Conservation (phyloP, 2,888 invertebrate genomes). For the Leucania comma region DNA sequence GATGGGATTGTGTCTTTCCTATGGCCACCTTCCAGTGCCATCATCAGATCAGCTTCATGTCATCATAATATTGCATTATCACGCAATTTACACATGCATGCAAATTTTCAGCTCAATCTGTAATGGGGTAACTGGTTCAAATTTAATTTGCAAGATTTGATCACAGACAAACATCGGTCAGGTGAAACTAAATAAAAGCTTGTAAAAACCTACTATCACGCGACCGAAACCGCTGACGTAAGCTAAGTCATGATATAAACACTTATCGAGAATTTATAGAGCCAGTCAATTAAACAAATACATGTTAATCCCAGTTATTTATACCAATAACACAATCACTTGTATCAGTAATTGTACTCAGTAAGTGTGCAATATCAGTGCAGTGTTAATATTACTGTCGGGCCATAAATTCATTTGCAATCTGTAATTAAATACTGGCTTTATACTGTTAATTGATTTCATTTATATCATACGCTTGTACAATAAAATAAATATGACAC, state of each 20-base stretch:
- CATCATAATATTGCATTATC: too few species aligned
- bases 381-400: slow-evolving; percentile 21
- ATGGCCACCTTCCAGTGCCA: too few species aligned
- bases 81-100: too few species aligned
- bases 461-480: slow-evolving; percentile 26
- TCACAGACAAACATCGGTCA: too few species aligned
- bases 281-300: slow-evolving; percentile 9
- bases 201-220: too few species aligned
- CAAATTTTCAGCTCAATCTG: too few species aligned
- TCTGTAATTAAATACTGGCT: slow-evolving; percentile 35
- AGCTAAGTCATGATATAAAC: background rate
- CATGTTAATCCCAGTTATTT: slow-evolving; percentile 13
- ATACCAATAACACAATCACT: slow-evolving; percentile 23
- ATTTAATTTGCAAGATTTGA: too few species aligned
- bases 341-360: slow-evolving; percentile 9
- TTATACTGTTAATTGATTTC: slow-evolving; percentile 40
- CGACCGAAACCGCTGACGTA: too few species aligned
- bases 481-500: slow-evolving; percentile 26
- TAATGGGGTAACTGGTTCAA: too few species aligned
- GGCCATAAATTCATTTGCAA: slow-evolving; percentile 32
- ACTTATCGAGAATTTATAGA: background rate
- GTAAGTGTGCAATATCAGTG: slow-evolving; percentile 29
- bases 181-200: too few species aligned
- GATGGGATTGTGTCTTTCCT: too few species aligned
- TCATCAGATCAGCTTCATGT: too few species aligned